Evolutionary conservation across 2,113 vertebrate genomes (phyloP).

Genomic region (Actenoides lindsayi): DNA sequence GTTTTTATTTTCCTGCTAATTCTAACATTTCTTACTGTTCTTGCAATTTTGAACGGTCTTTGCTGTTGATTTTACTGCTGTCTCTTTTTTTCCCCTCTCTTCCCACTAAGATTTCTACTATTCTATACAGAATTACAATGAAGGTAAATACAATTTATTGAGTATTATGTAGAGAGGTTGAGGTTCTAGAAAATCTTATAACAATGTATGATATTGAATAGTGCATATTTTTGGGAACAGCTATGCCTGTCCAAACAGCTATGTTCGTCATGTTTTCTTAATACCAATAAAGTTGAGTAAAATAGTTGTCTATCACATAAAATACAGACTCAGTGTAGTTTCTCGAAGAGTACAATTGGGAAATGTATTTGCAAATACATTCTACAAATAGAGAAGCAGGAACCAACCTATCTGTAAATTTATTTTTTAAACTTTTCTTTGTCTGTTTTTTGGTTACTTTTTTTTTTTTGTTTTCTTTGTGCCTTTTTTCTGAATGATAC

Average conservation of each 20-base stretch:
- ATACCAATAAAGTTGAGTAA: neutral
- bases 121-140: neutral
- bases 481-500: neutral
- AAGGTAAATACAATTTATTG: neutral
- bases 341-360: neutral
- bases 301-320: neutral
- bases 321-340: neutral
- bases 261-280: neutral
- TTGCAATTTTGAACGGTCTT: neutral
- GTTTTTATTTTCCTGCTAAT: neutral
- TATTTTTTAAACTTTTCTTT: neutral
- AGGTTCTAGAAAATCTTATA: neutral
- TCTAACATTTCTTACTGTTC: neutral
- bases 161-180: neutral
- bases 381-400: neutral
- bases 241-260: neutral
- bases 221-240: neutral
- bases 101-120: neutral
- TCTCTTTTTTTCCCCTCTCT: neutral
- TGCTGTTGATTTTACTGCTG: neutral
- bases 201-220: neutral
- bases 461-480: neutral
- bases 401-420: neutral
- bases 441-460: neutral
- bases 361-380: neutral